Evolutionary conservation across 2,113 vertebrate genomes (phyloP).

Genomic region (Eubucco bourcierii): DNA sequence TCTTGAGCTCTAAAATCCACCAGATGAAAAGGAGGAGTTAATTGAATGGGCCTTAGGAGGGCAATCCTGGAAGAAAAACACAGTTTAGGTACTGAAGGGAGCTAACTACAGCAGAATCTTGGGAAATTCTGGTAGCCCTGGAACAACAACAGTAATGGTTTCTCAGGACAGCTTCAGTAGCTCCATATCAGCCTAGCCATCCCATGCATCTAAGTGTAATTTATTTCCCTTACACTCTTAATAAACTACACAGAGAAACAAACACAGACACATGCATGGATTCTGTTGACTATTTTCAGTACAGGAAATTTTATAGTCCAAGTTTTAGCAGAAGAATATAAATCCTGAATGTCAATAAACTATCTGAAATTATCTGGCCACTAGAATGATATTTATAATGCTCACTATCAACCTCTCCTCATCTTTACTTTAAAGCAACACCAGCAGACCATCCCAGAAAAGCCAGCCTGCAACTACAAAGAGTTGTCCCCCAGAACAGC

Average conservation of each 20-base stretch:
- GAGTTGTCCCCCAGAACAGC: not conserved
- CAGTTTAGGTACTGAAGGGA: not conserved
- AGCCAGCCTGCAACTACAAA: constrained; percentile 31
- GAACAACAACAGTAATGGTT: not conserved
- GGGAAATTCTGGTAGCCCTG: not conserved
- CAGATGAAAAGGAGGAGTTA: not conserved
- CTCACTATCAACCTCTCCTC: not conserved
- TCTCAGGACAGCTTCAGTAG: not conserved
- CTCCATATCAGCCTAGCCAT: not conserved
- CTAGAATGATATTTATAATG: constrained; percentile 4
- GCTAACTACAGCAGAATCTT: not conserved
- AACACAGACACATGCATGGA: not conserved
- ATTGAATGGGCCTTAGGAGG: not conserved
- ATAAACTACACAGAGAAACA: not conserved
- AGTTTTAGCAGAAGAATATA: constrained; percentile 22
- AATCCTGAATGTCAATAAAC: constrained; percentile 9
- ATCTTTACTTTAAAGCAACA: not conserved
- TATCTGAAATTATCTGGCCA: not conserved
- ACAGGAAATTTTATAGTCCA: not conserved
- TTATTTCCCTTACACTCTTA: not conserved
- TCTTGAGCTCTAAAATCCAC: not conserved
- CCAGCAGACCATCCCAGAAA: not conserved
- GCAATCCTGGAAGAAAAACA: not conserved
- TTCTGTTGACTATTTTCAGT: not conserved
- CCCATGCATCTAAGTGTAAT: not conserved